A percentile compares a stretch with the other conserved stretches of the same genome.
Evolutionary conservation across 2,888 invertebrate species (phyloP).

Genomic region (Coelopa pilipes): DNA sequence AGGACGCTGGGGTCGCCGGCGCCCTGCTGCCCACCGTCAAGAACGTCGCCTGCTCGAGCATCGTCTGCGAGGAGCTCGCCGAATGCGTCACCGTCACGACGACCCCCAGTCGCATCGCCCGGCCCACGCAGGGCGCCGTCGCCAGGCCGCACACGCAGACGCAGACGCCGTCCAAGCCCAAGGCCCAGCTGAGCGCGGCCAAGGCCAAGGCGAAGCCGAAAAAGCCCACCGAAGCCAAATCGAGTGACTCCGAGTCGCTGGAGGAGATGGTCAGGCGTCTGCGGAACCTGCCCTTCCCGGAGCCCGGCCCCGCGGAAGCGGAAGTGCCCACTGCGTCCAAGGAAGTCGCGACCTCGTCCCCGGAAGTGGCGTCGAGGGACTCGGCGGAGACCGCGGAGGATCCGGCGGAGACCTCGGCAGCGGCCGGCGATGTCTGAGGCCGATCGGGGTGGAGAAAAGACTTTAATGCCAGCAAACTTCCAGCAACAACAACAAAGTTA

Average conservation of each 20-base stretch:
- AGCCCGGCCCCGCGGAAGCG: conserved; percentile 1
- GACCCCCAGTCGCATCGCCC: conserved; percentile 57
- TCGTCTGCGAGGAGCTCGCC: conserved; percentile 52
- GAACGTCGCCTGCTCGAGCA: conserved; percentile 54
- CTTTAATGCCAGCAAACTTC: too few relatives aligned
- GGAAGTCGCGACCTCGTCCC: too few relatives aligned
- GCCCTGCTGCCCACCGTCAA: conserved; percentile 48
- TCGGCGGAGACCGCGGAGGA: too few relatives aligned
- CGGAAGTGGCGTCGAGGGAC: too few relatives aligned
- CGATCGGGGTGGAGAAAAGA: too few relatives aligned
- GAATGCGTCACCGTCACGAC: conserved; percentile 57
- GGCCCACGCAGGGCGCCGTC: conserved; percentile 50
- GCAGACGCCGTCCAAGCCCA: conserved; percentile 50
- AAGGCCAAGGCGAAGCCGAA: conserved; percentile 24
- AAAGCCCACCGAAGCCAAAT: conserved; percentile 36
- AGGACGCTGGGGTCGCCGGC: conserved; percentile 28
- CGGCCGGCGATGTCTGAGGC: too few relatives aligned
- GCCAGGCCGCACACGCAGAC: too few relatives aligned
- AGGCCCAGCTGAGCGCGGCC: conserved; percentile 54
- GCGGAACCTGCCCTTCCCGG: conserved; percentile 56
- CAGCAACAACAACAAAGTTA: too few relatives aligned
- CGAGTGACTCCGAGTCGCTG: conserved; percentile 46
- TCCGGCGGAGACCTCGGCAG: too few relatives aligned
- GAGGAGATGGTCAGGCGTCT: conserved; percentile 62
- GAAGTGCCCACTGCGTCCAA: background rate